Conservation (phyloP, 2,113 vertebrate genomes). For the Triplophysa siluroides region DNA sequence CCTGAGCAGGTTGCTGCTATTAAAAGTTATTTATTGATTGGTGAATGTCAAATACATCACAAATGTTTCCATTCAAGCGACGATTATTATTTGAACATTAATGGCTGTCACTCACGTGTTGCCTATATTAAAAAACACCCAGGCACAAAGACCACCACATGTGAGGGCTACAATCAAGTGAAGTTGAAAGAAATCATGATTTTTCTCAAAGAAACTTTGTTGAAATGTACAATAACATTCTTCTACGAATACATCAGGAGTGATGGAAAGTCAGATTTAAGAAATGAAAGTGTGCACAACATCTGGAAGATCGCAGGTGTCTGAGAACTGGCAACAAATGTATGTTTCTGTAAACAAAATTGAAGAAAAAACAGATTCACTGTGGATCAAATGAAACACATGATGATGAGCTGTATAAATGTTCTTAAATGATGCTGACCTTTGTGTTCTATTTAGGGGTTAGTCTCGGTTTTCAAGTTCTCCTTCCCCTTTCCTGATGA, state of each 20-base stretch:
- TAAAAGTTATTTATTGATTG: background rate
- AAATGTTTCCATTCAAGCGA: background rate
- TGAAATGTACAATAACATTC: background rate
- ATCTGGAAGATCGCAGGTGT: background rate
- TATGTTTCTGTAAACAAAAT: slow-evolving; percentile 12
- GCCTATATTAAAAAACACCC: background rate
- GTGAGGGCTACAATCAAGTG: background rate
- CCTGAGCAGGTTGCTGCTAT: background rate
- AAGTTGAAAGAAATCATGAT: background rate
- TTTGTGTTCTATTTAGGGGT: background rate
- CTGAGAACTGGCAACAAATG: background rate
- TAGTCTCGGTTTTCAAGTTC: background rate
- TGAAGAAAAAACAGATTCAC: background rate
- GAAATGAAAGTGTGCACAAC: background rate
- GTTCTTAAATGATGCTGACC: slow-evolving; percentile 32
- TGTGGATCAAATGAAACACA: background rate
- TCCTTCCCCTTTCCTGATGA: slow-evolving; percentile 4
- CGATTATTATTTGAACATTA: background rate
- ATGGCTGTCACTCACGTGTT: background rate
- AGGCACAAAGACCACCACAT: background rate
- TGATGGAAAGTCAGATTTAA: too few relatives aligned
- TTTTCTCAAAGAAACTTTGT: background rate
- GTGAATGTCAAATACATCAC: background rate
- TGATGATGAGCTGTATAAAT: background rate
- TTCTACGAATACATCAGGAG: too few relatives aligned